Evolutionary conservation across 2,888 invertebrate species (phyloP).

Genomic region (Pheosia gnoma): DNA sequence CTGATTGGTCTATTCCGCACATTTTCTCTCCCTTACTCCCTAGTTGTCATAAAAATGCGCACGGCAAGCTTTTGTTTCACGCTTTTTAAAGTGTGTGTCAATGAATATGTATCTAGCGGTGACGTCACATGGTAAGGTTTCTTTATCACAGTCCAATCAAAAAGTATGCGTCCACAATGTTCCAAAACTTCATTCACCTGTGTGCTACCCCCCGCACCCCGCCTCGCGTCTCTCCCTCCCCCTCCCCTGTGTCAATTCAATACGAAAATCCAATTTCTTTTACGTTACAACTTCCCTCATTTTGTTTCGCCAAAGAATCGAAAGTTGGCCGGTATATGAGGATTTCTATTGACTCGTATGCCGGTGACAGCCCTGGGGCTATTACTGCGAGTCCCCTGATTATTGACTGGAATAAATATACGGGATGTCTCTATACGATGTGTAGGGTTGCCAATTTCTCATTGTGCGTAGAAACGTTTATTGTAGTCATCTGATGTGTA

Average conservation of each 20-base stretch:
- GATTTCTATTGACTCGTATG: slow-evolving; percentile 62
- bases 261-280: slow-evolving; percentile 78
- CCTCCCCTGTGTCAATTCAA: slow-evolving; percentile 65
- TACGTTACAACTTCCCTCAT: slow-evolving; percentile 73
- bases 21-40: too few species aligned
- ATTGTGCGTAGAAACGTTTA: slow-evolving; percentile 8
- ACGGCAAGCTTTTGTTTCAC: too few species aligned
- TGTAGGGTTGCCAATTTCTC: slow-evolving; percentile 38
- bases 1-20: too few species aligned
- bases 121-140: too few species aligned
- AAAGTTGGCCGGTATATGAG: slow-evolving; percentile 59
- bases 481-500: background rate
- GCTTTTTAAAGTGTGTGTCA: too few species aligned
- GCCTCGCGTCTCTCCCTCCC: slow-evolving; percentile 26
- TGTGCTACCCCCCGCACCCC: slow-evolving; percentile 50
- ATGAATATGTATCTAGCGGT: too few species aligned
- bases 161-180: slow-evolving; percentile 47
- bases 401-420: slow-evolving; percentile 57
- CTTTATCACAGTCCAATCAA: background rate
- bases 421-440: slow-evolving; percentile 35
- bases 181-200: slow-evolving; percentile 58
- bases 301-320: slow-evolving; percentile 64
- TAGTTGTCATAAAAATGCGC: too few species aligned
- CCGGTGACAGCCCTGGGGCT: slow-evolving; percentile 57
- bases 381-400: slow-evolving; percentile 55